phyloP scores from a whole-genome alignment of 2,888 invertebrate genomes.

The Lithosia quadra region DNA sequence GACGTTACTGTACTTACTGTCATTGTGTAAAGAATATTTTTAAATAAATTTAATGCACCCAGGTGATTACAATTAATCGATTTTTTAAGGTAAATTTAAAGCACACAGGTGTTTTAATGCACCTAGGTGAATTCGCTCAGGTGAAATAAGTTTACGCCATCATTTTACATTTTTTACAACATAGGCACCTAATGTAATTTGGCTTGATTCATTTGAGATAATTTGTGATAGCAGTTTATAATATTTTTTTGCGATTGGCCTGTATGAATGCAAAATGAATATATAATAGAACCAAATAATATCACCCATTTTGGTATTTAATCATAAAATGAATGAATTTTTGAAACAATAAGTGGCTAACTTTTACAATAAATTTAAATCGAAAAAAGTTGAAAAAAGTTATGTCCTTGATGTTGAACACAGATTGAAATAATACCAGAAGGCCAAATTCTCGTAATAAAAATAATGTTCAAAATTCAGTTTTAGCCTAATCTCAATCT shows the following conservation, averaged over 20 bases:
- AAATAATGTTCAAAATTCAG: background rate
- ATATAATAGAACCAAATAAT: background rate
- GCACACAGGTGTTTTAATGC: too few relatives aligned
- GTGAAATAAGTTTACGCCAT: background rate
- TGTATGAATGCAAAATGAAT: too few relatives aligned
- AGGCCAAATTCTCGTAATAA: background rate
- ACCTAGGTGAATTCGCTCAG: too few relatives aligned
- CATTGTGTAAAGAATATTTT: too few relatives aligned
- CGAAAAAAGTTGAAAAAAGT: background rate
- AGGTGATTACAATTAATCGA: too few relatives aligned
- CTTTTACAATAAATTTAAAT: slow-evolving; percentile 1
- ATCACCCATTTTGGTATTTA: background rate
- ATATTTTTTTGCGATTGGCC: too few relatives aligned
- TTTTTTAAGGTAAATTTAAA: too few relatives aligned
- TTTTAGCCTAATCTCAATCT: too few relatives aligned
- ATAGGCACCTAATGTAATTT: background rate
- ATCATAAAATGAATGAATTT: background rate
- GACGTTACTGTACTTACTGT: too few relatives aligned
- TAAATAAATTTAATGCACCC: too few relatives aligned
- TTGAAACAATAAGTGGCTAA: background rate
- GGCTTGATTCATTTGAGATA: background rate
- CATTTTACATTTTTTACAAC: background rate
- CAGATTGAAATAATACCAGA: slow-evolving; percentile 1
- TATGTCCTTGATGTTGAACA: background rate
- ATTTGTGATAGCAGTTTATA: too few relatives aligned